Conservation (phyloP, 2,113 vertebrate species). For the Crotophaga sulcirostris region DNA sequence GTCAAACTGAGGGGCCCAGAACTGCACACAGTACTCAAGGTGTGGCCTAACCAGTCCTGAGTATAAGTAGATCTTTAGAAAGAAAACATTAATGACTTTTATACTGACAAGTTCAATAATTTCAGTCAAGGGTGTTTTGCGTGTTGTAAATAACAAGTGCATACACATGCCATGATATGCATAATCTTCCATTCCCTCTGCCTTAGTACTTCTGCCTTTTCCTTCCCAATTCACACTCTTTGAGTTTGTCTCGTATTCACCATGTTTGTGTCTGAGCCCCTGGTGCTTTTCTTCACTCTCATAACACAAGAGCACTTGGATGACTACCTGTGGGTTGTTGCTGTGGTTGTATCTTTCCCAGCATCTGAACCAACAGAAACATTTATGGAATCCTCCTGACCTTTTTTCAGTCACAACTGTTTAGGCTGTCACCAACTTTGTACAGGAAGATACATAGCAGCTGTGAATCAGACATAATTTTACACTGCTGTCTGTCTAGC, state of each 20-base stretch:
- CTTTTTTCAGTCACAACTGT: not conserved
- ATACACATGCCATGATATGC: not conserved
- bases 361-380: not conserved
- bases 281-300: not conserved
- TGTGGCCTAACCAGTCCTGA: no score
- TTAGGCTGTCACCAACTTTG: not conserved
- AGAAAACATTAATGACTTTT: not conserved
- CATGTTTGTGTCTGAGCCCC: rapidly evolving
- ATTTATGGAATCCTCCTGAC: not conserved
- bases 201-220: not conserved
- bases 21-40: no score
- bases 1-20: no score
- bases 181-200: not conserved
- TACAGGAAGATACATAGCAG: not conserved
- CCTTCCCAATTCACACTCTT: not conserved
- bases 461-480: not conserved
- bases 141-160: not conserved
- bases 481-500: not conserved
- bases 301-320: rapidly evolving
- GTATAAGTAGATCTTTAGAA: not conserved
- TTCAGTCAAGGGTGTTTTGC: not conserved
- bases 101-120: not conserved
- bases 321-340: not conserved
- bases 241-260: not conserved
- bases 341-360: not conserved